Base-by-base conservation (phyloP, 2,797 vertebrate species). In the Paratrypauchen microcephalus region DNA sequence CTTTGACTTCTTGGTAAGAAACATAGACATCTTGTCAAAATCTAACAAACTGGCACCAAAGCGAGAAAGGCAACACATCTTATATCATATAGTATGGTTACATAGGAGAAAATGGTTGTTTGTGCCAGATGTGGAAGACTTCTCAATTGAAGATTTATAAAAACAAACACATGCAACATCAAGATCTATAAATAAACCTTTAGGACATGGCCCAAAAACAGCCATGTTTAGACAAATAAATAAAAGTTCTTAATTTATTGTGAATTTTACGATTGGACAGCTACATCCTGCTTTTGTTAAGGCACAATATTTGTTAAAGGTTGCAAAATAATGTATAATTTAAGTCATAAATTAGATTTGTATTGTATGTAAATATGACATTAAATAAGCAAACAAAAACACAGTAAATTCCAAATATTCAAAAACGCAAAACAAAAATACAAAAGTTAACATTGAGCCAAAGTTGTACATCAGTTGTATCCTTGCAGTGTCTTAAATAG, bases 321-420 rank as follows among this genome's bases (percentile, higher is more conserved):
- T 75, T 86, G 87, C 85, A 93, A 88, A 82, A 92, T 83, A 81
- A 88, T 88, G 89, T 90, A 95, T 94, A 95, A 95, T 92, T 94
- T 95, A 95, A 93, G 84, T 87, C 91, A 94, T 95, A 95, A 95
- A 94, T 95, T 93, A 94, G 86, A 84, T 85, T 90, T 84, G 92
- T 65, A 66, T n/a, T 66, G 65, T 66, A 83, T 88, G 92, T 92
- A 93, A 92, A 93, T 91, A 93, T 86, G 88, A 90, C 88, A 89
- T 95, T 95, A 94, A 95, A 94, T 94, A 92, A 93, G 66, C 68
- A 86, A 73, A 78, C 88, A 87, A 85, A 86, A 81, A 85, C 75
- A 82, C 86, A 79, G 71, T 68, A 83, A 87, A 88, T 75, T 83
- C 73, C 84, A 85, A 69, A 76, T 56, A 61, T 45, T 73, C 78